Percentiles rank a stretch among this genome's conserved stretches.
phyloP scores from a whole-genome alignment of 1,140 invertebrate species.

The Euura lappo region DNA sequence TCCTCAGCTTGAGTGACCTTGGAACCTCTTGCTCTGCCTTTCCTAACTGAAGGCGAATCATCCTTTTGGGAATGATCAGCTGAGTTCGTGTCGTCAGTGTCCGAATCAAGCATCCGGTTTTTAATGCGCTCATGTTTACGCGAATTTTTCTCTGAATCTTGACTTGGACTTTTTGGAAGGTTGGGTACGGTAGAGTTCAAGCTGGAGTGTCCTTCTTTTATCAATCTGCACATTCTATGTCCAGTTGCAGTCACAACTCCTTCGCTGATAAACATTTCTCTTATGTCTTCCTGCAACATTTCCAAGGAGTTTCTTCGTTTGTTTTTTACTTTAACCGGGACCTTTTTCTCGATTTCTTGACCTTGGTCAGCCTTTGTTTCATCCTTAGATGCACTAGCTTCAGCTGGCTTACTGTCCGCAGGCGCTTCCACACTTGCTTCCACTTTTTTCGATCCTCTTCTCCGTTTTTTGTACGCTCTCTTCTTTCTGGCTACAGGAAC shows the following conservation, averaged over 20 bases:
- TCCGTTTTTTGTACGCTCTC: conserved; percentile 8
- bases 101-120: not conserved
- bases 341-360: conserved; percentile 11
- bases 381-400: conserved; percentile 51
- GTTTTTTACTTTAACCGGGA: conserved; percentile 30
- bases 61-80: not conserved
- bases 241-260: conserved; percentile 64
- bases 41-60: not conserved
- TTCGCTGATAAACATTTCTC: conserved; percentile 71
- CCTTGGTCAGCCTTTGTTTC: conserved; percentile 50
- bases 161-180: not conserved
- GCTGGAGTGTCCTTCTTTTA: conserved; percentile 36
- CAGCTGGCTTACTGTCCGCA: conserved; percentile 31
- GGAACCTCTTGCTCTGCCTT: not conserved
- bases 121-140: not conserved
- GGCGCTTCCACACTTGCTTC: conserved; percentile 47
- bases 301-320: conserved; percentile 62
- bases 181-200: conserved; percentile 17
- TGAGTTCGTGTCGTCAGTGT: not conserved
- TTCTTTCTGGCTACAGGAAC: not conserved
- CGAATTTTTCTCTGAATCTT: not conserved
- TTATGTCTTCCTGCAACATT: conserved; percentile 69
- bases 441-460: conserved; percentile 47
- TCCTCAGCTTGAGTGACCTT: not conserved
- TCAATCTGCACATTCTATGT: conserved; percentile 47